Base-by-base conservation (phyloP, 2,113 vertebrate genomes). In the Stomatorhinus ivindoensis region DNA sequence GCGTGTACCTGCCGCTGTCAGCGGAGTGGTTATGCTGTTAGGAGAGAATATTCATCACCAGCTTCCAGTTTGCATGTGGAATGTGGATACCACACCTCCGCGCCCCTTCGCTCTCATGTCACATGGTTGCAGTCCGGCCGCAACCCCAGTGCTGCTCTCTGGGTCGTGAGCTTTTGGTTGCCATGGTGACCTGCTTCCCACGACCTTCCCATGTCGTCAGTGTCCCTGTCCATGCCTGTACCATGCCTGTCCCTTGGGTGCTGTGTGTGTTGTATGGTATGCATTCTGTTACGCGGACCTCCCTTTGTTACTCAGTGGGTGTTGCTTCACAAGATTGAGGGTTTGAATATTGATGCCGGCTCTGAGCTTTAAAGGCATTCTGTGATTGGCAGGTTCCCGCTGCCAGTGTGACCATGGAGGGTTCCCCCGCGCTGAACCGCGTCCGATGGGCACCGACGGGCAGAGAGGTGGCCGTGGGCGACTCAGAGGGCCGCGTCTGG, bases 401-500 rank as follows among this genome's bases (percentile, higher is more conserved):
- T 80, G 98, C 98, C 44, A 99, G 97, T 0, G 97, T 98, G 91
- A 97, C 96, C 58, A 95, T 99, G 0, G 98, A 99, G 93, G 98
- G 98, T 46, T 96, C 98, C 0, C 97, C 97, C 0, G 98, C 98
- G 82, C 96, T 99, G 44, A 99, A 99, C 94, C 96, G 97, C 3
- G 98, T 99, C 9, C 97, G 97, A 88, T 99, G 98, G 98, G 97
- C 97, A 0, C 96, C 98, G 11, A 96, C 95, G 86, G 98, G 98
- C 87, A 98, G 97, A 93, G 98, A 99, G 92, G 97, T 99, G 11
- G 98, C 98, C 0, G 98, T 99, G 47, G 98, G 98, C 0, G 98
- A 99, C 92, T 99, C 98, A 0, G 98, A 99, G 93, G 98, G 98
- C 8, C 96, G 97, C 7, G 96, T 99, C 88, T 99, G 98, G 98